Evolutionary conservation across 2,797 vertebrate genomes (phyloP).

Genomic region (Halcyon chelicuti): DNA sequence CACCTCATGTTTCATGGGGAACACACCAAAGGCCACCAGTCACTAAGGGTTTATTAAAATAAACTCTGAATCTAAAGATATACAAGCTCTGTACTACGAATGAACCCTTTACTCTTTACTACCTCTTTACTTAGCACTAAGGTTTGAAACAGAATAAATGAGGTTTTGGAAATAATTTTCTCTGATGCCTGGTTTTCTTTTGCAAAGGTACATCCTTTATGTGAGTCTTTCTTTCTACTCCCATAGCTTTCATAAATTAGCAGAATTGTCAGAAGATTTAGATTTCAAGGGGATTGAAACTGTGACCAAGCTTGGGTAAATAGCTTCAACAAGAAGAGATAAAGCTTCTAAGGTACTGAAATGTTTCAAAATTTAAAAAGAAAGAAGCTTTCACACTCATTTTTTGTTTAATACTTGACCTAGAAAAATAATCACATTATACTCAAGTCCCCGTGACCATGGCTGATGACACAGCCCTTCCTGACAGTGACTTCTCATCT

Average conservation of each 20-base stretch:
- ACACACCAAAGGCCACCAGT: neutral
- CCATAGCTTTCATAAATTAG: neutral
- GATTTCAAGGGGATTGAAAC: neutral
- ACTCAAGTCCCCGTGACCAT: neutral
- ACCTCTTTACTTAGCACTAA: neutral
- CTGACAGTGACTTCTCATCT: neutral
- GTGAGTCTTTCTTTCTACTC: neutral
- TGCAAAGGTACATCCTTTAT: neutral
- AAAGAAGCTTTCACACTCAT: neutral
- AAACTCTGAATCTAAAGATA: neutral
- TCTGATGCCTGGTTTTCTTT: neutral
- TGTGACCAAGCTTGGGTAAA: neutral
- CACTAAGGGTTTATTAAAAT: neutral
- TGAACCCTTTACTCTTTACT: neutral
- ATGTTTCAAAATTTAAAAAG: neutral
- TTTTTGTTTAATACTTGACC: neutral
- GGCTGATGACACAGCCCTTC: neutral
- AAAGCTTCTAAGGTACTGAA: neutral
- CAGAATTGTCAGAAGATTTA: neutral
- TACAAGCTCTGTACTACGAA: fast-evolving
- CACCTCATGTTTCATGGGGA: neutral
- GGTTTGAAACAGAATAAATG: neutral
- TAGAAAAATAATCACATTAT: neutral
- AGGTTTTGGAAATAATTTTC: neutral
- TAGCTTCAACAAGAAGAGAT: neutral